Conservation (phyloP, 2,888 invertebrate genomes). For the Elegia similella region DNA sequence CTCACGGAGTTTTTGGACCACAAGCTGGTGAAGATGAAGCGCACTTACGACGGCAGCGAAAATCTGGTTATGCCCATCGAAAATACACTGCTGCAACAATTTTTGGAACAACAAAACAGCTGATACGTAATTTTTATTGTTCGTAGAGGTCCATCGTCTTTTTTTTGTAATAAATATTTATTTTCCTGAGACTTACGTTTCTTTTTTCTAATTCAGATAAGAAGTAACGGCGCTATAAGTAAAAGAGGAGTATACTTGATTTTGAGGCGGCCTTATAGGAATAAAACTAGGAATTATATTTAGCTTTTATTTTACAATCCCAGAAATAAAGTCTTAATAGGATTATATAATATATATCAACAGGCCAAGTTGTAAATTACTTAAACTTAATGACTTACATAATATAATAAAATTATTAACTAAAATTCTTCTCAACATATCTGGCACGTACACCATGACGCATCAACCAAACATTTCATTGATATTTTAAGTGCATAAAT, state of each 20-base stretch:
- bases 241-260: not conserved
- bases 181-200: not conserved
- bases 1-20: conserved; percentile 98
- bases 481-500: conserved; percentile 74
- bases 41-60: conserved; percentile 91
- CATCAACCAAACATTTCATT: conserved; percentile 75
- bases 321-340: conserved; percentile 81
- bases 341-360: conserved; percentile 81
- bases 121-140: conserved; percentile 25
- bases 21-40: conserved; percentile 91
- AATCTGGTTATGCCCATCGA: conserved; percentile 90
- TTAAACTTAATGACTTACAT: conserved; percentile 82
- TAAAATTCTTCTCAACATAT: conserved; percentile 80
- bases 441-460: conserved; percentile 77
- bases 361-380: conserved; percentile 82
- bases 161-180: not conserved
- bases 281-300: conserved; percentile 55
- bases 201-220: not conserved
- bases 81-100: conserved; percentile 87
- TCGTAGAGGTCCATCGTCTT: not conserved
- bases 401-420: conserved; percentile 81
- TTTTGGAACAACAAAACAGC: conserved; percentile 83
- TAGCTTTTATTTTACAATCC: conserved; percentile 81
- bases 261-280: conserved; percentile 22
- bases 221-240: not conserved